Conservation (phyloP, 2,888 invertebrate species). For the Eremobia ochroleuca region DNA sequence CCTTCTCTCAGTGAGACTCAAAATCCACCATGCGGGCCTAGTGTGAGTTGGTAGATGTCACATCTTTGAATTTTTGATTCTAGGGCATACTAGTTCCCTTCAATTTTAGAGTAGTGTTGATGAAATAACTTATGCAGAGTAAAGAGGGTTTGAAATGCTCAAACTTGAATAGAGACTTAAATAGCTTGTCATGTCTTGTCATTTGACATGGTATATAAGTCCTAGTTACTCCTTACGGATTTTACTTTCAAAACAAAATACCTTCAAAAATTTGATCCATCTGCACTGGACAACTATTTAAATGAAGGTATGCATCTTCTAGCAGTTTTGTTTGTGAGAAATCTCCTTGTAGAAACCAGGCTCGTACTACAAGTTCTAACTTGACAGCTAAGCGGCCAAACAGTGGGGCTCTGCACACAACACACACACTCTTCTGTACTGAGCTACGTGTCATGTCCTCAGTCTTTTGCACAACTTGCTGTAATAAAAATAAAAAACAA, state of each 20-base stretch:
- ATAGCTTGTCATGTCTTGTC: background rate
- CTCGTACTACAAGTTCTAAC: slow-evolving; percentile 98
- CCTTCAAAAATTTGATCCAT: slow-evolving; percentile 89
- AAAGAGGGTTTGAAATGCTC: background rate
- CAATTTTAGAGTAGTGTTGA: background rate
- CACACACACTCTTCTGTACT: slow-evolving; percentile 99
- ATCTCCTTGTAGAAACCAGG: slow-evolving; percentile 99
- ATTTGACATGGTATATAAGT: background rate
- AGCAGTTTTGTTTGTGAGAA: slow-evolving; percentile 96
- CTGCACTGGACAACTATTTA: slow-evolving; percentile 95
- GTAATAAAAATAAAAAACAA: slow-evolving; percentile 52
- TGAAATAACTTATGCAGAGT: background rate
- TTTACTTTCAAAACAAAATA: slow-evolving; percentile 63
- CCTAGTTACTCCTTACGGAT: background rate
- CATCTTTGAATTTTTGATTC: background rate
- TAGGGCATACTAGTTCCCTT: background rate
- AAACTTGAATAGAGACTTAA: background rate
- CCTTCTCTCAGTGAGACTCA: background rate
- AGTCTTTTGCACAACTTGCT: slow-evolving; percentile 97
- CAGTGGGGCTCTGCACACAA: slow-evolving; percentile 96
- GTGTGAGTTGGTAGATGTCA: background rate
- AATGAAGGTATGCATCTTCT: slow-evolving; percentile 97
- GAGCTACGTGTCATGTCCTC: slow-evolving; percentile 99
- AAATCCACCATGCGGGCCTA: background rate
- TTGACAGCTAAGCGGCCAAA: slow-evolving; percentile 99